Conservation (phyloP, 2,113 vertebrate species). For the Silurus glanis region DNA sequence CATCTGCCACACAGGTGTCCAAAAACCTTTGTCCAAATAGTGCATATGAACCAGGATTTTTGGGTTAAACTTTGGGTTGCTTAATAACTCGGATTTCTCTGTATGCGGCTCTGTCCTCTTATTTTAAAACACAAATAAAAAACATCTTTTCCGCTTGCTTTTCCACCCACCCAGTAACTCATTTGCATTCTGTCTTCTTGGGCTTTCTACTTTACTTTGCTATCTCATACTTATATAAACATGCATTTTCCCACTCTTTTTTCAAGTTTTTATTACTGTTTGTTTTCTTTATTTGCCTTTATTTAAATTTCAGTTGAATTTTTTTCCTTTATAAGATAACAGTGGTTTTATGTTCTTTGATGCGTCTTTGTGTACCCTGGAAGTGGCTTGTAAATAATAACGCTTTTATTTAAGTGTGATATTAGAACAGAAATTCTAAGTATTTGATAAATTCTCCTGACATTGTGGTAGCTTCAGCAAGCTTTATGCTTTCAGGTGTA, state of each 20-base stretch:
- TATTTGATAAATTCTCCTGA: not conserved
- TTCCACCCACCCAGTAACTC: not conserved
- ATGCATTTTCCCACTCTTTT: not conserved
- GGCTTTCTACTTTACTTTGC: not conserved
- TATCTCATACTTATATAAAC: not conserved
- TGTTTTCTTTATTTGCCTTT: not conserved
- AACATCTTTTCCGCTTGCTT: not conserved
- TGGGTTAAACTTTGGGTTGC: not conserved
- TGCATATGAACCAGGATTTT: no score
- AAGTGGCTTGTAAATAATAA: not conserved
- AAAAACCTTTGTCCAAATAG: no score
- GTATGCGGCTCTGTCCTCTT: not conserved
- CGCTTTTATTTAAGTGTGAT: not conserved
- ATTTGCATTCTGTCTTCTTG: constrained; percentile 2
- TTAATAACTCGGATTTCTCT: not conserved
- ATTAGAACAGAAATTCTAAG: not conserved
- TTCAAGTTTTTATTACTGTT: not conserved
- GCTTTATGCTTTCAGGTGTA: not conserved
- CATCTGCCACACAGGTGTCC: no score
- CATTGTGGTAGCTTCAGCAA: not conserved
- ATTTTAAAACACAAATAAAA: constrained; percentile 4
- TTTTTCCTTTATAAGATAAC: not conserved
- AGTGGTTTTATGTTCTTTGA: not conserved
- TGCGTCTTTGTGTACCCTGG: not conserved
- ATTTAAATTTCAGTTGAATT: not conserved